These are phyloP conservation scores for Bembecia ichneumoniformis DNA, from an alignment of 2,888 invertebrate species.

Conservation along the genomic window DNA sequence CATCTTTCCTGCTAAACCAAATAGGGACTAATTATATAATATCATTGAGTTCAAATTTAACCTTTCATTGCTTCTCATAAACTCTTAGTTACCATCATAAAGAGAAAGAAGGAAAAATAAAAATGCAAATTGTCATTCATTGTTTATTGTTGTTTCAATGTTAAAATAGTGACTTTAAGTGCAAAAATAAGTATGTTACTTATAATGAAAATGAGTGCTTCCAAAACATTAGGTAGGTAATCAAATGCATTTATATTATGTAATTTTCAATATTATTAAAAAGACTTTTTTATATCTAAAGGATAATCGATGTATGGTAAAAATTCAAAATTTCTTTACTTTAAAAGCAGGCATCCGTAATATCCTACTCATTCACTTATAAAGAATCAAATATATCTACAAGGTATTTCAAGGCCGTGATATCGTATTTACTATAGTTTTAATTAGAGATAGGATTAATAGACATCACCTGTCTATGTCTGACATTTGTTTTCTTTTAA, in stretches of 20 bases:
- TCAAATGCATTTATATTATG: conserved; percentile 19
- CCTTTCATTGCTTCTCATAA: too few relatives aligned
- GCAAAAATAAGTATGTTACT: conserved; percentile 63
- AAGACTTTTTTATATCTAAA: background rate
- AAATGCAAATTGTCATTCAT: conserved; percentile 5
- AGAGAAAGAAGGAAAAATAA: background rate
- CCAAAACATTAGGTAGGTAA: conserved; percentile 31
- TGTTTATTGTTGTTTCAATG: conserved; percentile 62
- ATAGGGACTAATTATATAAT: too few relatives aligned
- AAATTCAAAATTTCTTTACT: background rate
- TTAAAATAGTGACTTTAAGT: conserved; percentile 67
- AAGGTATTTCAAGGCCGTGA: background rate
- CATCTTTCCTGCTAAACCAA: too few relatives aligned
- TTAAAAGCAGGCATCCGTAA: too few relatives aligned
- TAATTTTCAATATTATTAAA: background rate
- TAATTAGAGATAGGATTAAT: too few relatives aligned
- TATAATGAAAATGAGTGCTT: conserved; percentile 56
- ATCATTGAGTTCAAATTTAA: too few relatives aligned
- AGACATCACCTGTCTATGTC: too few relatives aligned
- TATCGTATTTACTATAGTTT: background rate
- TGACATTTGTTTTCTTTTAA: too few relatives aligned
- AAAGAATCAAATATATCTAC: background rate
- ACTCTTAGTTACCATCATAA: too few relatives aligned
- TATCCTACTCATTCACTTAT: background rate
- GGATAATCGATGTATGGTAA: background rate